Evolutionary conservation across 2,113 vertebrate genomes (phyloP), one percentile per base, ranked within the genome.

Genomic region (Macquaria australasica): DNA sequence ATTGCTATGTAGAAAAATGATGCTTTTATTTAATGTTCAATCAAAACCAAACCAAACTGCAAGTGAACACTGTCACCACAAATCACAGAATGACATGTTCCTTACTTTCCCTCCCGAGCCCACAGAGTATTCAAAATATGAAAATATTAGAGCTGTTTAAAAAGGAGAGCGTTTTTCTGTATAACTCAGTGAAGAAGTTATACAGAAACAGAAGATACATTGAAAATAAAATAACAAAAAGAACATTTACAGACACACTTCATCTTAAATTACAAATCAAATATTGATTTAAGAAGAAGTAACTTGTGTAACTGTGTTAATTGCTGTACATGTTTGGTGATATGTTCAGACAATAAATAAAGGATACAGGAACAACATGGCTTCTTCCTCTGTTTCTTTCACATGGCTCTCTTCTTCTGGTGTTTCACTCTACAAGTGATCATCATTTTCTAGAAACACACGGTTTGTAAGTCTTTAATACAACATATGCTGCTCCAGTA

Each of bases 261-360:
- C 20, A 39, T 64, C 8, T 74, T 68, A 78, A 78, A 86, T 68
- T 16, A 66, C 28, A 88, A 51, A 43, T 51, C 31, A 69, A 73
- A 73, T 31, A 23, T 10, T 55, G 3, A 62, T 56, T 56, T 66
- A 1, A 39, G 71, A 70, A 73, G 56, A 68, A 58, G 31, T 5
- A 39, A 56, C 39, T 62, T 73, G n/a, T n/a, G n/a, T n/a, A n/a
- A n/a, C n/a, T 70, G 87, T 84, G 71, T 76, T 53, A 56, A 79
- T 4, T 43, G 60, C 66, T 86, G 73, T 34, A 76, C 45, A 77
- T 6, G 11, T 83, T 53, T 69, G 70, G 10, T 58, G 78, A 75
- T 60, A 37, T 53, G 43, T 59, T 73, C 45, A 59, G 78, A 82
- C 55, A 82, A 88, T 90, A 79, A 90, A 84, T 85, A 48, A 81